A percentile compares a stretch with the other conserved stretches of the same genome.
phyloP scores from a whole-genome alignment of 1,140 invertebrate species.

The Adoxophyes honmai region DNA sequence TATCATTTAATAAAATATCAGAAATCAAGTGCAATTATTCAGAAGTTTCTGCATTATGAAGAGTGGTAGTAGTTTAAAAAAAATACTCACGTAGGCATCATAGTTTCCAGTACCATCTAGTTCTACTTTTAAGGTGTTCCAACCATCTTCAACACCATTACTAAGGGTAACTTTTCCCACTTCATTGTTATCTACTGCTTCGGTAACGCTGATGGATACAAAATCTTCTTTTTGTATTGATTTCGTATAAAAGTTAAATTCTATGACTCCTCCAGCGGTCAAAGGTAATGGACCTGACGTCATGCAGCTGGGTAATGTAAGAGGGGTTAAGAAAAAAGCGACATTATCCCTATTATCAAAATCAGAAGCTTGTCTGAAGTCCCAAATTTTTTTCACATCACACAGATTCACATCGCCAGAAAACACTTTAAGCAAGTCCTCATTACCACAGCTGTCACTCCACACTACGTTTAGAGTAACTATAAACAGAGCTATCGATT shows the following conservation, averaged over 20 bases:
- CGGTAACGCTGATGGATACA: neutral
- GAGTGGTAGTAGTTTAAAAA: too few relatives aligned
- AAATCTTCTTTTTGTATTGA: neutral
- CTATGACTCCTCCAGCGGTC: neutral
- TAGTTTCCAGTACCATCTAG: neutral
- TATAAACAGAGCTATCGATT: neutral
- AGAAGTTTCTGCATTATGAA: too few relatives aligned
- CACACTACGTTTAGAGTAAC: neutral
- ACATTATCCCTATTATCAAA: neutral
- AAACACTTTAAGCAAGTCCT: neutral
- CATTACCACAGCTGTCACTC: neutral
- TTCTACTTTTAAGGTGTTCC: neutral
- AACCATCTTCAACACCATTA: neutral
- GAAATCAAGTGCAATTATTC: too few relatives aligned
- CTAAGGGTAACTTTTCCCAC: neutral
- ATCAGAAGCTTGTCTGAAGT: neutral
- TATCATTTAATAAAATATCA: too few relatives aligned
- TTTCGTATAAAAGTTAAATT: neutral
- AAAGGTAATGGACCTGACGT: neutral
- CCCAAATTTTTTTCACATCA: neutral
- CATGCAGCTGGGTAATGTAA: neutral
- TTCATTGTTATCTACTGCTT: neutral
- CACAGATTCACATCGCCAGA: neutral
- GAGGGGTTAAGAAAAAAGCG: neutral
- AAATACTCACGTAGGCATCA: neutral